phyloP scores from a whole-genome alignment of 2,113 vertebrate species.

The Eclectus roratus region DNA sequence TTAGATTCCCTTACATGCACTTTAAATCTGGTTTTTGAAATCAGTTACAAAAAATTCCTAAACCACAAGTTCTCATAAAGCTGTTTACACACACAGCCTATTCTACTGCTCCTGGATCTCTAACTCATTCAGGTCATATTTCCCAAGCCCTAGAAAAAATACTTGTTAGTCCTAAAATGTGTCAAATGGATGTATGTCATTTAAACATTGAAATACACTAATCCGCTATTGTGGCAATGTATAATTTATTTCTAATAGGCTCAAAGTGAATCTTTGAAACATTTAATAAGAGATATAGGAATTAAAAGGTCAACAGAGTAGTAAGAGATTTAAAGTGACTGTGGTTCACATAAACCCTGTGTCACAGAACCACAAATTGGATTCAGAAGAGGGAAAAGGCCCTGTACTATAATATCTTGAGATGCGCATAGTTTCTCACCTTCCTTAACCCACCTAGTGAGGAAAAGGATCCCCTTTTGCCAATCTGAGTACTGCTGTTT shows the following conservation, averaged over 20 bases:
- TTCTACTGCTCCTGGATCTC: neutral
- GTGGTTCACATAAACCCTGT: neutral
- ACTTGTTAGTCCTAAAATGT: neutral
- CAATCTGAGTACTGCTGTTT: neutral
- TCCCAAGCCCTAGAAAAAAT: neutral
- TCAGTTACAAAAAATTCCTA: neutral
- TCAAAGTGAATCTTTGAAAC: constrained; percentile 2
- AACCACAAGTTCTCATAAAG: neutral
- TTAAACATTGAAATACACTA: constrained; percentile 6
- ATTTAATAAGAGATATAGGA: neutral
- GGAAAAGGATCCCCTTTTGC: neutral
- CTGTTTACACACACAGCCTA: neutral
- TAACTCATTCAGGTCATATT: neutral
- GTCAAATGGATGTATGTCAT: neutral
- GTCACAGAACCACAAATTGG: neutral
- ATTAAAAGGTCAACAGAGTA: constrained; percentile 12
- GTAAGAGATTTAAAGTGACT: constrained; percentile 5
- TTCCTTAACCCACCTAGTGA: neutral
- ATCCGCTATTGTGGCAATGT: neutral
- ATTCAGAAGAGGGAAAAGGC: neutral
- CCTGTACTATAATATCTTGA: neutral
- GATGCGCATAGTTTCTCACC: neutral
- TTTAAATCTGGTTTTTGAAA: constrained; percentile 7
- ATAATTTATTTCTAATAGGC: constrained; percentile 35
- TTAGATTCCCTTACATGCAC: neutral